Evolutionary conservation across 2,888 invertebrate species (phyloP).

Genomic region (Fragum fragum): DNA sequence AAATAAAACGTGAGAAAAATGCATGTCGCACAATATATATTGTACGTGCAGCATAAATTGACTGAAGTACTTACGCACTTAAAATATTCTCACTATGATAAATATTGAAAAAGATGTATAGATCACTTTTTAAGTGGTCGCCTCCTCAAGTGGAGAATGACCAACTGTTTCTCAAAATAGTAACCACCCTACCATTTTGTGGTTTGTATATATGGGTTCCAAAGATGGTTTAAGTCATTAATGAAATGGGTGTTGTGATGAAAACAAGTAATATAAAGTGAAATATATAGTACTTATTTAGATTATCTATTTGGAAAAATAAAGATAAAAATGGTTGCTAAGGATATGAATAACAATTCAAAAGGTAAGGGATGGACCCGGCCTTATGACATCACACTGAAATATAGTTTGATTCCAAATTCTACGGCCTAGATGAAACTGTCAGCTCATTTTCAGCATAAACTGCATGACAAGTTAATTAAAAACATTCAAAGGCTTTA

Average conservation of each 20-base stretch:
- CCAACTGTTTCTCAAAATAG: slow-evolving; percentile 16
- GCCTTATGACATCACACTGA: too few species aligned
- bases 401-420: too few species aligned
- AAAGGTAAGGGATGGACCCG: slow-evolving; percentile 1
- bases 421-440: too few species aligned
- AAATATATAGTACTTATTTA: too few species aligned
- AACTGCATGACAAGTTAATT: too few species aligned
- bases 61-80: slow-evolving; percentile 21
- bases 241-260: neutral
- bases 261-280: neutral
- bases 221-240: neutral
- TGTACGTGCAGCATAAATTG: neutral
- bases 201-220: slow-evolving; percentile 16
- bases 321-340: slow-evolving; percentile 13
- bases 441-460: too few species aligned
- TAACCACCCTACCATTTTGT: slow-evolving; percentile 1
- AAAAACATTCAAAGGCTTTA: too few species aligned
- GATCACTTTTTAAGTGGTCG: slow-evolving; percentile 3
- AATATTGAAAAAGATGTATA: neutral
- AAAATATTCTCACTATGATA: slow-evolving; percentile 16
- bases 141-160: slow-evolving; percentile 10
- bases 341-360: slow-evolving; percentile 21
- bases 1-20: too few species aligned
- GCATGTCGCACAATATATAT: neutral
- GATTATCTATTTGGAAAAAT: too few species aligned